Base-by-base conservation (phyloP, 1,140 invertebrate genomes). In the Calephelis nemesis region DNA sequence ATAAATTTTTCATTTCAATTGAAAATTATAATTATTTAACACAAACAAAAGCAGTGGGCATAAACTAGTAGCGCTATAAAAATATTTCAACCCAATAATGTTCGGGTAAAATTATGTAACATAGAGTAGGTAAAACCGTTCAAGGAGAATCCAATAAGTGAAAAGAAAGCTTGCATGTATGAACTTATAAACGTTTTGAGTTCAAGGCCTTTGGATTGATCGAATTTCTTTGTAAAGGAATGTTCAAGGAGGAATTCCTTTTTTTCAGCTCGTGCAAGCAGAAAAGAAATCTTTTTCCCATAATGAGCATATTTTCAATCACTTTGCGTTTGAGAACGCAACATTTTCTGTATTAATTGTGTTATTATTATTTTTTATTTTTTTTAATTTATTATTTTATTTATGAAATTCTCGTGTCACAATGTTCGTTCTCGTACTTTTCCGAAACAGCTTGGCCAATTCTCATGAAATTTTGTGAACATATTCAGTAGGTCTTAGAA, bases 151-250 rank as follows among this genome's bases (percentile, higher is more conserved):
- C 39, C 54, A 60, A 39, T 60, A 60, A 60, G 54, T 60, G 54
- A 19, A 60, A 60, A 58, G 13, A 60, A 60, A 60, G 54, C 54
- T 60, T 60, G 54, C 54, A 60, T 60, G 54, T 60, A 60, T 60
- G 54, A 39, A 47, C 40, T 45, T 45, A 54, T 63, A 67, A 67
- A 60, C 65, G 72, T 74, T 79, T 75, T 72, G 72, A 71, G 76
- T 66, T 30, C 50, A 71, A 72, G 74, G 72, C 72, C 72, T 69
- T 52, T 63, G 65, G 71, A 69, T 75, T 73, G 69, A 77, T 76
- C 69, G 69, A 77, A 74, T 72, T 73, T 65, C 75, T 70, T 67
- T 64, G 64, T 67, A 49, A 54, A 60, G 67, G 70, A 74, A 76
- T 74, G 68, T 62, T 71, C 60, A 67, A 65, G 62, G 69, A 75